Percentiles rank a stretch among this genome's conserved stretches.
phyloP scores from a whole-genome alignment of 53 echinoderm and acorn worm species.

The Actinopyga echinites region DNA sequence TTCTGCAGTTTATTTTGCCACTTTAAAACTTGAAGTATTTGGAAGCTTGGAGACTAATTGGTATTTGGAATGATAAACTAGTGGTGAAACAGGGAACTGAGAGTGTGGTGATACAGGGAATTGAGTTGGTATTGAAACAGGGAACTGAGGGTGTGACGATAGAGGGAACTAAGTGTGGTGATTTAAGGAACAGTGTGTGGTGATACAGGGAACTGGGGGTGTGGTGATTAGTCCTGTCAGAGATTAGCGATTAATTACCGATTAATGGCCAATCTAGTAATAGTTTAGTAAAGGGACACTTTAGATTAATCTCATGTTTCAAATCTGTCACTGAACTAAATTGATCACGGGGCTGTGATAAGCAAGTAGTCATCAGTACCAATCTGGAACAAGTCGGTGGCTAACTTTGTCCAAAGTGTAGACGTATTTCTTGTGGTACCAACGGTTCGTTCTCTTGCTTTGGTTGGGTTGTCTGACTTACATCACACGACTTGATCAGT shows the following conservation, averaged over 20 bases:
- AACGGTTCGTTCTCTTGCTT: background rate
- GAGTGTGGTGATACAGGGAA: slow-evolving; percentile 38
- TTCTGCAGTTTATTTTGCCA: background rate
- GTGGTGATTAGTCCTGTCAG: too few relatives aligned
- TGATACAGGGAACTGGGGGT: too few relatives aligned
- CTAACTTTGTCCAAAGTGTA: slow-evolving; percentile 39
- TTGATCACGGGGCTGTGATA: background rate
- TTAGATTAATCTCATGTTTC: too few relatives aligned
- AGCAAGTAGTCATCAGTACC: background rate
- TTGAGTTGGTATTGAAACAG: slow-evolving; percentile 27
- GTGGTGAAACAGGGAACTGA: background rate
- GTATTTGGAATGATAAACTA: background rate
- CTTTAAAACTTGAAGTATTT: background rate
- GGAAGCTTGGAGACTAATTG: background rate
- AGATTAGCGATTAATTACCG: too few relatives aligned
- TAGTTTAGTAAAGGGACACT: too few relatives aligned
- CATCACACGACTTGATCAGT: slow-evolving; percentile 26
- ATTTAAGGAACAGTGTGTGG: too few relatives aligned
- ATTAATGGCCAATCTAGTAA: too few relatives aligned
- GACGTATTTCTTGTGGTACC: slow-evolving; percentile 1
- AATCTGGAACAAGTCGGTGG: slow-evolving; percentile 23
- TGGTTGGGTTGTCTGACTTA: background rate
- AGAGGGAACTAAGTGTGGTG: too few relatives aligned
- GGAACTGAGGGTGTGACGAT: too few relatives aligned
- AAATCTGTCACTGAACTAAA: too few relatives aligned